A percentile compares a stretch with the other conserved stretches of the same genome.
phyloP scores from a whole-genome alignment of 1,140 invertebrate species.

The Marisa cornuarietis region DNA sequence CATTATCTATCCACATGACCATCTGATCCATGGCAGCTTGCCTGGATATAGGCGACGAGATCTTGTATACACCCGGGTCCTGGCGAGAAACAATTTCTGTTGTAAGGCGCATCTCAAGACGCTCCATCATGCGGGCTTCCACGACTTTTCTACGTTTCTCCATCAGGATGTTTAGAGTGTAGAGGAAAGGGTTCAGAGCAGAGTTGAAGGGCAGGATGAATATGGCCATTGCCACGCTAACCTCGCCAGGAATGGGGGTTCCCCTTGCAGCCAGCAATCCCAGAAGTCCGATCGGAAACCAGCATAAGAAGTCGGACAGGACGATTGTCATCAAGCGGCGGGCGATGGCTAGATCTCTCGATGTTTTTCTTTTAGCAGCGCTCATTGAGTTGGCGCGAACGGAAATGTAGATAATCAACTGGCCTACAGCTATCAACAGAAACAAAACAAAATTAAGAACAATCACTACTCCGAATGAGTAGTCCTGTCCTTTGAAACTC shows the following conservation, averaged over 20 bases:
- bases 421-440: conserved; percentile 35
- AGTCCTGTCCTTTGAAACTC: conserved; percentile 31
- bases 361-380: background rate
- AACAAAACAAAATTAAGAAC: conserved; percentile 39
- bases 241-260: conserved; percentile 16
- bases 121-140: background rate
- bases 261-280: conserved; percentile 16
- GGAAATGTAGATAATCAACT: conserved; percentile 36
- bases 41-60: too few species aligned
- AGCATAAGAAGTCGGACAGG: conserved; percentile 31
- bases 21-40: too few species aligned
- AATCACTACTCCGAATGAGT: conserved; percentile 36
- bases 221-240: conserved; percentile 16
- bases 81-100: too few species aligned
- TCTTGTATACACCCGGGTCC: too few species aligned
- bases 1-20: too few species aligned
- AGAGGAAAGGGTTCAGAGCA: conserved; percentile 31
- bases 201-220: conserved; percentile 29
- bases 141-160: background rate
- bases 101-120: background rate
- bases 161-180: conserved; percentile 23
- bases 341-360: conserved; percentile 24
- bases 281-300: conserved; percentile 31
- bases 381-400: conserved; percentile 21
- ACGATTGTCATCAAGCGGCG: conserved; percentile 24